These are phyloP conservation scores for Cebidichthys violaceus DNA, from an alignment of 2,113 vertebrate species.

Conservation along the genomic window DNA sequence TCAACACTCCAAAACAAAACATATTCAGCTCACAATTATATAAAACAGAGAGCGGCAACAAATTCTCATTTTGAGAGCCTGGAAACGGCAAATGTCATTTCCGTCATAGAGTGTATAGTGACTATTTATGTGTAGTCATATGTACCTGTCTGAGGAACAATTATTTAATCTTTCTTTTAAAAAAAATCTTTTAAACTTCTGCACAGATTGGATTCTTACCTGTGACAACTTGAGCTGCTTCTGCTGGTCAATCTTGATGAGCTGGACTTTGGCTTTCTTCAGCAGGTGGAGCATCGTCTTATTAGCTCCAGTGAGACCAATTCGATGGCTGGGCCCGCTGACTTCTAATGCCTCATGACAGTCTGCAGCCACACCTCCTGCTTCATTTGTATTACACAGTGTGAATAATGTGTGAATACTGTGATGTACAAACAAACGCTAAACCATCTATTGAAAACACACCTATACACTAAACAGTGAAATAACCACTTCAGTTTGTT, in stretches of 20 bases:
- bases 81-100: background rate
- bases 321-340: conserved; percentile 64
- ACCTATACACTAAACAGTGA: background rate
- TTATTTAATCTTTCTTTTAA: background rate
- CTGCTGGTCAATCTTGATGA: conserved; percentile 94
- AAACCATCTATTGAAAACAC: background rate
- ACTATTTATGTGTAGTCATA: background rate
- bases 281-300: conserved; percentile 91
- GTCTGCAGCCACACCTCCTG: background rate
- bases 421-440: background rate
- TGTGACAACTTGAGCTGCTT: conserved; percentile 86
- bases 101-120: background rate
- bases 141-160: background rate
- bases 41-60: too few relatives aligned
- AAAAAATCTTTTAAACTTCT: background rate
- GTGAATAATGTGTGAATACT: background rate
- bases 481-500: background rate
- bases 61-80: background rate
- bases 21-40: too few relatives aligned
- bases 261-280: conserved; percentile 92
- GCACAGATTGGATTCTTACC: conserved; percentile 58
- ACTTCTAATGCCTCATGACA: conserved; percentile 46
- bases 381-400: conserved; percentile 37
- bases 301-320: conserved; percentile 88
- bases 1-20: too few relatives aligned